A percentile compares a stretch with the other conserved stretches of the same genome.
Evolutionary conservation across 2,888 invertebrate genomes (phyloP).

Genomic region (Muscina levida): DNA sequence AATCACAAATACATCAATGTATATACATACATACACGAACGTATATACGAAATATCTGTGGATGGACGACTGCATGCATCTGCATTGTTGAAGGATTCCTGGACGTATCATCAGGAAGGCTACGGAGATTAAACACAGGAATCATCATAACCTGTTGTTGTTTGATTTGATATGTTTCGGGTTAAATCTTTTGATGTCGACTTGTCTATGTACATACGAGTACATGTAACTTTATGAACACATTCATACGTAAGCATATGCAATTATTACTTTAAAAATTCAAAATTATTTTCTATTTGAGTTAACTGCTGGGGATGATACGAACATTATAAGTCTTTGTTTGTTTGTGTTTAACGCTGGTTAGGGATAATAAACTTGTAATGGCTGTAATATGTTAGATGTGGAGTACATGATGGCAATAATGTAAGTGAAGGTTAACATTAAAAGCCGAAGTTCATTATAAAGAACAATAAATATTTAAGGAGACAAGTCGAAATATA

Average conservation of each 20-base stretch:
- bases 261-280: constrained; percentile 26
- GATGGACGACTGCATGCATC: neutral
- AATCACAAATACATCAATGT: neutral
- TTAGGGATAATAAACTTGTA: constrained; percentile 31
- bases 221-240: no score
- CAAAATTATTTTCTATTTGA: constrained; percentile 53
- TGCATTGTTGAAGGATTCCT: neutral
- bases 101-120: neutral
- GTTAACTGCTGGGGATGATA: constrained; percentile 46
- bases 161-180: constrained; percentile 27
- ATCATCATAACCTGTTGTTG: constrained; percentile 46
- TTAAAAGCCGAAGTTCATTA: neutral
- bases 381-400: constrained; percentile 40
- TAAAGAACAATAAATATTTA: no score
- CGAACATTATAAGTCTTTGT: neutral
- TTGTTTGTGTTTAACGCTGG: neutral
- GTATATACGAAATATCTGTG: no score
- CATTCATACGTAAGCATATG: constrained; percentile 33
- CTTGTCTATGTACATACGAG: neutral
- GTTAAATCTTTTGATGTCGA: constrained; percentile 28
- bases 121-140: neutral
- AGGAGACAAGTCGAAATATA: no score
- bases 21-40: neutral
- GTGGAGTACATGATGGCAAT: no score
- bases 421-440: neutral